Conservation (phyloP, 2,888 invertebrate species). For the Dicycla oo region DNA sequence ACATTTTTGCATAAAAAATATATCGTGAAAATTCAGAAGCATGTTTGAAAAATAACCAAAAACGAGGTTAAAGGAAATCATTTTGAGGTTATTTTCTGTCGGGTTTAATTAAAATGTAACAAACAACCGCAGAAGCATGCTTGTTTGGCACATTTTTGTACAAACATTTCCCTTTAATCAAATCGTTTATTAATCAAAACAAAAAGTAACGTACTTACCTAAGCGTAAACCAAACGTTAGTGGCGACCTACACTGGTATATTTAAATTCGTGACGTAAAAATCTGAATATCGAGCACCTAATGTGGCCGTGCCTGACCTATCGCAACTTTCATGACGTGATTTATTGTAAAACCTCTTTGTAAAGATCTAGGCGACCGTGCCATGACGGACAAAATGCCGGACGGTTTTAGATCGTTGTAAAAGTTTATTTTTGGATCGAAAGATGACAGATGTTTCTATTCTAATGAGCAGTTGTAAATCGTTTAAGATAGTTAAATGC, state of each 20-base stretch:
- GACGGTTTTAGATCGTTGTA: conserved; percentile 36
- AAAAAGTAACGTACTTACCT: conserved; percentile 17
- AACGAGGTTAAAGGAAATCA: conserved; percentile 20
- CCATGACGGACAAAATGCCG: conserved; percentile 25
- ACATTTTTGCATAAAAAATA: conserved; percentile 40
- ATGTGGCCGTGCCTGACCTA: conserved; percentile 60
- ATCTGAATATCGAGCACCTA: conserved; percentile 60
- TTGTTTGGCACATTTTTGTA: conserved; percentile 1
- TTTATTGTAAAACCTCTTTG: conserved; percentile 54
- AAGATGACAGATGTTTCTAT: conserved; percentile 46
- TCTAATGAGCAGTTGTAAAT: conserved; percentile 22
- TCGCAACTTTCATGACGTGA: conserved; percentile 57
- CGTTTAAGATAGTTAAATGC: conserved; percentile 35
- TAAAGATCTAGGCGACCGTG: conserved; percentile 44
- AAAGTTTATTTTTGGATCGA: conserved; percentile 46
- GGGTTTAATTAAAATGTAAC: conserved; percentile 15
- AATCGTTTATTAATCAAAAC: conserved; percentile 15
- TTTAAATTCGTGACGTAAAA: conserved; percentile 58
- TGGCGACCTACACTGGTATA: conserved; percentile 39
- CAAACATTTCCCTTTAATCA: not conserved
- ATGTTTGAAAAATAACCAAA: conserved; percentile 21
- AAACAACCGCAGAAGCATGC: not conserved
- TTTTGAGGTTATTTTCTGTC: conserved; percentile 3
- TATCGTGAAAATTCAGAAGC: conserved; percentile 4
- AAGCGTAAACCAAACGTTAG: conserved; percentile 36